These are phyloP conservation scores for Phycodurus eques DNA, from an alignment of 2,113 vertebrate species.

Conservation along the genomic window DNA sequence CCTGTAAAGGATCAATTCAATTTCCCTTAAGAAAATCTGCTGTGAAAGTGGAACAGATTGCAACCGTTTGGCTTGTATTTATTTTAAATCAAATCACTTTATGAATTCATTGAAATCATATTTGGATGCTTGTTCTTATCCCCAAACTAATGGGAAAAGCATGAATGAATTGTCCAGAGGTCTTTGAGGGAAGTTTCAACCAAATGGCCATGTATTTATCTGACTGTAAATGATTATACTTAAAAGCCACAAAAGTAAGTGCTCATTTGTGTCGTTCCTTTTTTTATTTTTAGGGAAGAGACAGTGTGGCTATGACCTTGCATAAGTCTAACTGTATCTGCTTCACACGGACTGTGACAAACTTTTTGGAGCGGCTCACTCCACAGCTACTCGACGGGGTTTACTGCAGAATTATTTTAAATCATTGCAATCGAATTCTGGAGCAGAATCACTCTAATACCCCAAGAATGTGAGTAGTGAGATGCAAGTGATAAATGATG, in stretches of 20 bases:
- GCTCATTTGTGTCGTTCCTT: slow-evolving; percentile 18
- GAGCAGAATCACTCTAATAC: neutral
- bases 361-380: slow-evolving; percentile 46
- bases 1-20: neutral
- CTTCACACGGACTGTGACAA: slow-evolving; percentile 30
- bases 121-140: neutral
- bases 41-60: neutral
- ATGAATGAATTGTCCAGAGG: neutral
- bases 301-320: slow-evolving; percentile 38
- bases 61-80: neutral
- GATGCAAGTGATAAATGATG: neutral
- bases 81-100: neutral
- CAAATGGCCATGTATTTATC: neutral
- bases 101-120: neutral
- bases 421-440: neutral
- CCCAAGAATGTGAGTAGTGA: neutral
- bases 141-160: slow-evolving; percentile 2
- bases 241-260: slow-evolving; percentile 10
- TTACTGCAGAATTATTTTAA: neutral
- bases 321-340: slow-evolving; percentile 27
- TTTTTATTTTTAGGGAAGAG: slow-evolving; percentile 44
- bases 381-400: neutral
- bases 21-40: neutral
- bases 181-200: neutral
- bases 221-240: slow-evolving; percentile 13